Evolutionary conservation across 1,140 invertebrate species (phyloP), one percentile per base, ranked within the genome.

Genomic region (Teleopsis dalmanni): DNA sequence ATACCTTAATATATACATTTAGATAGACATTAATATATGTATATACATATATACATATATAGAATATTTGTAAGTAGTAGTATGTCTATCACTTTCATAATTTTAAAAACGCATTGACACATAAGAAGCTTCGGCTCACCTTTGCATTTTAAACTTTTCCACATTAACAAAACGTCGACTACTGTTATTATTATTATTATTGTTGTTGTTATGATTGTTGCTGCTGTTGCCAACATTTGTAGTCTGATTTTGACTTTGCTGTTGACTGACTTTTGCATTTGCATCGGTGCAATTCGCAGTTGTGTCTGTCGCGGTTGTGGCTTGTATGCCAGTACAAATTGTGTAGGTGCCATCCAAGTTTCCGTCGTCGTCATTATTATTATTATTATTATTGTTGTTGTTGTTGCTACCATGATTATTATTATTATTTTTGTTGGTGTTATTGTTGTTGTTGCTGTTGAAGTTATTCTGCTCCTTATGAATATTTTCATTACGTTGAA

Each of bases 101-200:
- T n/a, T n/a, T n/a, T n/a, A n/a, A n/a, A n/a, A n/a, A n/a, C n/a
- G n/a, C n/a, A n/a, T n/a, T n/a, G n/a, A n/a, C n/a, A n/a, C n/a
- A n/a, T n/a, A n/a, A n/a, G n/a, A n/a, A n/a, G n/a, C n/a, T n/a
- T n/a, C n/a, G n/a, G n/a, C 50, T 47, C 33, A 52, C 50, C 50
- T 52, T 29, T 46, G 48, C 16, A 22, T 46, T 25, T 45, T 43
- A 41, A 53, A 46, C 23, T 53, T 53, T 22, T 54, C 52, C 29
- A 51, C 48, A 31, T 54, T 54, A 16, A 50, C 42, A 19, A 54
- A 54, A 31, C 52, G 47, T 6, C 48, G 47, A 26, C 37, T 31
- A 40, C 45, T n/a, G n/a, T n/a, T n/a, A n/a, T 52, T 27, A 43
- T 27, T 33, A 45, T 18, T 23, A 27, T 21, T 3, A 10, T 22